phyloP scores from a whole-genome alignment of 2,797 vertebrate genomes.

The Brachyalestes nurse region DNA sequence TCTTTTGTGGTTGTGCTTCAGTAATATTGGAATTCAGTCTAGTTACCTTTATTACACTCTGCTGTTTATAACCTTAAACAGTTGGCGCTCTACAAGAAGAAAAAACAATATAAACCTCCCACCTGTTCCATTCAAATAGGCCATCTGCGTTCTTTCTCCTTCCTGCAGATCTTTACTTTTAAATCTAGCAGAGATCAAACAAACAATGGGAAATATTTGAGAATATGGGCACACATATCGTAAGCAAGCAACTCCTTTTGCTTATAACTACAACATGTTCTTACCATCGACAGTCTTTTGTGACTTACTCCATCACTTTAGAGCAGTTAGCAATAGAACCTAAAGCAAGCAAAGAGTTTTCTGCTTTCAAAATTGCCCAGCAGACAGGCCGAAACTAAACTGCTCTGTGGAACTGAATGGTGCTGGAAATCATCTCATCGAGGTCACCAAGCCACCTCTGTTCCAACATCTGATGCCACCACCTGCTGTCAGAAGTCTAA shows the following conservation, averaged over 20 bases:
- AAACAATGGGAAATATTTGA: conserved; percentile 23
- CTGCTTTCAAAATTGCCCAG: conserved; percentile 13
- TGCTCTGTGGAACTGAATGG: conserved; percentile 25
- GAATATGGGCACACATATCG: conserved; percentile 8
- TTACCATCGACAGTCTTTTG: conserved; percentile 2
- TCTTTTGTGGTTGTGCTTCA: background rate
- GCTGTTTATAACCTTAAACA: conserved; percentile 16
- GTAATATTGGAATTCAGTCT: background rate
- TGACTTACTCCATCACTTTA: conserved; percentile 7
- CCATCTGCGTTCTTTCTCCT: conserved; percentile 33
- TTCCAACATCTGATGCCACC: conserved; percentile 32
- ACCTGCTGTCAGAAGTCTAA: conserved; percentile 31
- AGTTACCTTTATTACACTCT: conserved; percentile 19
- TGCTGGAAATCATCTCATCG: background rate
- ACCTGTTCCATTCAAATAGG: conserved; percentile 38
- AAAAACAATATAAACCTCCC: conserved; percentile 27
- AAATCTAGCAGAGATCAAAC: conserved; percentile 18
- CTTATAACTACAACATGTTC: conserved; percentile 1
- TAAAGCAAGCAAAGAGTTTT: conserved; percentile 8
- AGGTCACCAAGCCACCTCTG: conserved; percentile 25
- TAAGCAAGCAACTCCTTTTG: conserved; percentile 18
- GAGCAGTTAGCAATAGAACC: conserved; percentile 29
- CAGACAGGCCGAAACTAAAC: conserved; percentile 11
- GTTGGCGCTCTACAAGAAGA: conserved; percentile 20
- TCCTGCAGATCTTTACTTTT: conserved; percentile 2